phyloP scores from a whole-genome alignment of 2,113 vertebrate species.

The Rhipidura dahli region DNA sequence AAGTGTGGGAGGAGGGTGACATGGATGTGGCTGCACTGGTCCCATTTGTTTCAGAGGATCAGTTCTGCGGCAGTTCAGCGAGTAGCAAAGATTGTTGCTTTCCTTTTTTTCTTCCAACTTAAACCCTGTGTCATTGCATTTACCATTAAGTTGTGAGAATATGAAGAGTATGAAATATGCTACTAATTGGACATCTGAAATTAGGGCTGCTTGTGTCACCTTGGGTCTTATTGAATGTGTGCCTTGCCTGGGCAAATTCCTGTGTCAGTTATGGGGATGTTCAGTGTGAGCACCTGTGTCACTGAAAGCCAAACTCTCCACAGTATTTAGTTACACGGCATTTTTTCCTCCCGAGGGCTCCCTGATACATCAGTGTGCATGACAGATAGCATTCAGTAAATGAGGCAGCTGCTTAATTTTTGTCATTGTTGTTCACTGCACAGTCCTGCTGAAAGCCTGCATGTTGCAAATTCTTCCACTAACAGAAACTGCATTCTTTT shows the following conservation, averaged over 20 bases:
- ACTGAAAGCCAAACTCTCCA: neutral
- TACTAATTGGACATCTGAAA: neutral
- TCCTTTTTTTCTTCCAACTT: neutral
- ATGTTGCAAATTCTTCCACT: constrained; percentile 6
- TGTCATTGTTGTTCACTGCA: constrained; percentile 22
- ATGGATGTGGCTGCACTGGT: neutral
- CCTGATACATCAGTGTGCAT: neutral
- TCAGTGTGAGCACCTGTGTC: constrained; percentile 13
- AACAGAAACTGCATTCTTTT: neutral
- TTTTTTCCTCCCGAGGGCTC: neutral
- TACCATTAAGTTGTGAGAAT: neutral
- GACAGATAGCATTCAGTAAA: constrained; percentile 19
- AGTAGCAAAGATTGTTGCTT: neutral
- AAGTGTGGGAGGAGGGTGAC: neutral
- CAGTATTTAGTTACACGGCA: constrained; percentile 43
- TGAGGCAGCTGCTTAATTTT: constrained; percentile 59
- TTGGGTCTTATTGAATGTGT: neutral
- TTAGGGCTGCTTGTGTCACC: neutral
- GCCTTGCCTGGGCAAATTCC: neutral
- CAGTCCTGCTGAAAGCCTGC: neutral
- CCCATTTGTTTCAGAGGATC: neutral
- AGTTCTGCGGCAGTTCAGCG: neutral
- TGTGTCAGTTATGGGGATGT: neutral
- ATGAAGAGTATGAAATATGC: neutral
- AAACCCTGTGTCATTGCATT: neutral